Evolutionary conservation across 2,797 vertebrate genomes (phyloP), one percentile per base, ranked within the genome.

Genomic region (Halcyon leucocephala): DNA sequence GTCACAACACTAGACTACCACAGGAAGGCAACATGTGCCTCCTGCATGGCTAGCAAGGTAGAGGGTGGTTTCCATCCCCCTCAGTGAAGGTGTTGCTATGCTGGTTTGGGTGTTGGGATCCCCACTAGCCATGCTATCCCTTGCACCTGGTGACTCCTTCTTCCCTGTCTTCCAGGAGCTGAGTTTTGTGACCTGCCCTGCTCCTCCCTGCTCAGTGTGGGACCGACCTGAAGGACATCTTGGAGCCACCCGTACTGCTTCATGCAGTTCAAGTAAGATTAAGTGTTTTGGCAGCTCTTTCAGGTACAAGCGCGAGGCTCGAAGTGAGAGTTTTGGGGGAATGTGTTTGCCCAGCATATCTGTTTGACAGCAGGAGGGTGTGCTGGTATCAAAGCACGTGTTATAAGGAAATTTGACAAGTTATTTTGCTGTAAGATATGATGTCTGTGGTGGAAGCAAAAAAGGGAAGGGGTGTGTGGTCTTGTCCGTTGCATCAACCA

Each of bases 261-360:
- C 96, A 97, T 97, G 97, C 97, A 97, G 97, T 97, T 79, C 73
- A 95, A 97, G 96, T 97, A 97, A 97, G 96, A 33, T 72, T 85
- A 70, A 69, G 26, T 35, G 22, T 73, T 96, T 91, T 90, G 80
- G 58, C 49, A 90, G 49, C 76, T 83, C 60, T 87, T 89, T 65
- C 21, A 52, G 21, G 28, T 71, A 24, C 20, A 67, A 55, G 28
- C 12, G 6, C 0, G 6, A 51, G 12, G 18, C 22, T 54, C 62
- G 77, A 84, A 58, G 22, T 0, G 4, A 89, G 7, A 14, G 7
- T 5, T 29, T 61, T 60, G 22, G 25, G 35, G 49, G 31, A 46
- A 14, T 4, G 15, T 10, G 2, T 92, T 86, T 94, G 20, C 35
- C 22, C 21, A 14, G 19, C 11, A 71, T 90, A 46, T 8, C 54